Base-by-base conservation (phyloP, 2,113 vertebrate genomes). In the Furnarius figulus region DNA sequence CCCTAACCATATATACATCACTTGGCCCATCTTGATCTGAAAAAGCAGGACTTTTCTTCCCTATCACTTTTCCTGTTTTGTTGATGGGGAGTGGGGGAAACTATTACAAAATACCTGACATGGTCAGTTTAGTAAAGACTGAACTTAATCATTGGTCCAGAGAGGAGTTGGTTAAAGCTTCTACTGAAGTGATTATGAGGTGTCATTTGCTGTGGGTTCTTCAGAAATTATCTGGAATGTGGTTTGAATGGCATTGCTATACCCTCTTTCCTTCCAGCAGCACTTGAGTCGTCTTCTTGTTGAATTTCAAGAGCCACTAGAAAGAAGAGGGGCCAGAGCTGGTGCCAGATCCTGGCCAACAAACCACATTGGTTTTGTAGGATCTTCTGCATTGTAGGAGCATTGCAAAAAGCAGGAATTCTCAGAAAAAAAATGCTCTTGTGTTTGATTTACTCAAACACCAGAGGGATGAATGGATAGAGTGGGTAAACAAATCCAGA, bases 161-260 rank as follows among this genome's bases (percentile, higher is more conserved):
- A 94, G 72, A 95, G 85, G 72, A 92, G 71, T 63, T 97, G 86
- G 91, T 97, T 97, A 97, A 96, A 83, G 46, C 55, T 66, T 62
- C 6, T 85, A 92, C 88, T 91, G 94, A 96, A 93, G 89, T 94
- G 72, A 95, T 97, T 91, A 90, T 96, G 95, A 87, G 65, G 53
- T 96, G 87, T 91, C 58, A 56, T 90, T 97, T 96, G 74, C 68
- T 16, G 42, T 92, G 83, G 44, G 39, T 92, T 97, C 71, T 97
- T 95, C 85, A 94, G 90, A 86, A 97, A 85, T 96, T 95, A 90
- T 87, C 84, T 95, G 89, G 74, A 94, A 87, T 44, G 24, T 2
- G 42, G 68, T 97, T 95, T 70, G 87, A 90, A 95, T 92, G 52
- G 87, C 78, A 87, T 61, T 6, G 33, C 92, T 91, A 10, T 39